Percentiles rank a stretch among this genome's conserved stretches.
These are phyloP conservation scores for Pseudorasbora parva DNA, from an alignment of 2,113 vertebrate genomes.

Conservation along the genomic window DNA sequence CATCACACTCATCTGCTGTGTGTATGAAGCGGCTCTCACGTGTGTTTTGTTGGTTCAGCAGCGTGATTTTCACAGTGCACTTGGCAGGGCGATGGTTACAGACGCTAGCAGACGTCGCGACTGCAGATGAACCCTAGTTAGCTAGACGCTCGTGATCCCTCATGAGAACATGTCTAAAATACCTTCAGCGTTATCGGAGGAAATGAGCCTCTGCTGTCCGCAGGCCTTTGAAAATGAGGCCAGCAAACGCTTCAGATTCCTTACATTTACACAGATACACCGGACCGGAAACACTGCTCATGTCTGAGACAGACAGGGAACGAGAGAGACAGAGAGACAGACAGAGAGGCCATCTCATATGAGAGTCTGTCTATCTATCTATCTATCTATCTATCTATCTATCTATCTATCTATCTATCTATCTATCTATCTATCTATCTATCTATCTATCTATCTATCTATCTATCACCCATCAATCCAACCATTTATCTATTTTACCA, in stretches of 20 bases:
- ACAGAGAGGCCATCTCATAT: too few species aligned
- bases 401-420: too few species aligned
- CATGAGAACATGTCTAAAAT: conserved; percentile 21
- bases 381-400: neutral
- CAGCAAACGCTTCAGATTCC: conserved; percentile 41
- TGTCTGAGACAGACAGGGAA: conserved; percentile 14
- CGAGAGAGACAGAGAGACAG: neutral
- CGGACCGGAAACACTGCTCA: neutral
- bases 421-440: too few species aligned
- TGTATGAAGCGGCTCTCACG: neutral
- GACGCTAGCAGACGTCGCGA: neutral
- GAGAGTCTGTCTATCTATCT: too few species aligned
- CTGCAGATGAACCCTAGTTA: neutral
- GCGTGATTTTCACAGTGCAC: neutral
- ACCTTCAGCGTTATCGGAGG: conserved; percentile 49
- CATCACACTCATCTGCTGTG: neutral
- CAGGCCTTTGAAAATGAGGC: conserved; percentile 24
- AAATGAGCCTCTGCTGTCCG: conserved; percentile 58
- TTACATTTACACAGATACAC: conserved; percentile 43
- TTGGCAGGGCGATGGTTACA: neutral
- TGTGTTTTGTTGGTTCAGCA: neutral
- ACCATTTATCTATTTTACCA: too few species aligned
- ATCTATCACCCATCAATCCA: too few species aligned
- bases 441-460: too few species aligned
- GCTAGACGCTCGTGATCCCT: neutral